These are phyloP conservation scores for Danaus chrysippus DNA, from an alignment of 2,888 invertebrate species.

Conservation along the genomic window DNA sequence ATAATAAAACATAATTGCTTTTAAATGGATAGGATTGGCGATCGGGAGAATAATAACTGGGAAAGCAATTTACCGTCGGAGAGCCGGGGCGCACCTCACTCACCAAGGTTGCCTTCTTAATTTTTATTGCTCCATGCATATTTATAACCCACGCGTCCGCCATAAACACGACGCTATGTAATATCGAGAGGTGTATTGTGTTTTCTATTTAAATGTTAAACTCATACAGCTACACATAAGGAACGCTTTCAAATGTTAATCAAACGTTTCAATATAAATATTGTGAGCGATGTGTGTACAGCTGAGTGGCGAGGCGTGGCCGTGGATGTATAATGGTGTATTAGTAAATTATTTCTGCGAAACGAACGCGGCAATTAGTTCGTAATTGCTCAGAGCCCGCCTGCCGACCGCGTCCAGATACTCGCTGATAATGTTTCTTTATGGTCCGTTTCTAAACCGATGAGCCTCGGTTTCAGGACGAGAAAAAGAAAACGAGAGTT, in stretches of 20 bases:
- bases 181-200: slow-evolving; percentile 13
- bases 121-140: slow-evolving; percentile 63
- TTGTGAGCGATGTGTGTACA: not conserved
- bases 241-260: not conserved
- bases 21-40: slow-evolving; percentile 77
- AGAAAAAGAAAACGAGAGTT: not conserved
- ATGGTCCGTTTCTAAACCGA: slow-evolving; percentile 27
- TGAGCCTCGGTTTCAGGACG: slow-evolving; percentile 9
- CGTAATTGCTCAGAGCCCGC: slow-evolving; percentile 44
- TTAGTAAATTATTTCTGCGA: slow-evolving; percentile 50
- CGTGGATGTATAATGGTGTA: slow-evolving; percentile 34
- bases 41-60: slow-evolving; percentile 57
- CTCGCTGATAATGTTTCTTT: slow-evolving; percentile 33
- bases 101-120: slow-evolving; percentile 52
- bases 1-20: slow-evolving; percentile 77
- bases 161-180: slow-evolving; percentile 5
- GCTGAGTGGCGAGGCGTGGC: slow-evolving; percentile 37
- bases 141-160: slow-evolving; percentile 46
- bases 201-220: slow-evolving; percentile 8
- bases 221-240: slow-evolving; percentile 6
- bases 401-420: slow-evolving; percentile 37
- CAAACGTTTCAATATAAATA: not conserved
- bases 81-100: slow-evolving; percentile 49
- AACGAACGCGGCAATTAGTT: slow-evolving; percentile 50
- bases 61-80: slow-evolving; percentile 60